Evolutionary conservation across 1,140 invertebrate species (phyloP), one percentile per base, ranked within the genome.

Genomic region (Hypothenemus hampei): DNA sequence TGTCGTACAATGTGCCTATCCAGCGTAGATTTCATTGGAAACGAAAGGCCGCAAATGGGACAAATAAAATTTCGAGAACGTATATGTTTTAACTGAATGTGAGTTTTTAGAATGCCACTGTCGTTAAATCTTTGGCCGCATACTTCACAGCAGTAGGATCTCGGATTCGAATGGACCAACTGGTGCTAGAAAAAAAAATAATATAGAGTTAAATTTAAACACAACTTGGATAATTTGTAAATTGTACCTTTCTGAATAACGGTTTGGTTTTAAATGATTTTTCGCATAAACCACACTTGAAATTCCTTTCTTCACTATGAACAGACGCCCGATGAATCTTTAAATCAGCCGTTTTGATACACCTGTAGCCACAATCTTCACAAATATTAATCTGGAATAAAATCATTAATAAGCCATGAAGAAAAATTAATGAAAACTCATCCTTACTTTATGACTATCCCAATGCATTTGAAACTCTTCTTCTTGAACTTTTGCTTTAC

Each of bases 181-280:
- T 69, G 13, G 72, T 70, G 36, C 69, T 70, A 0, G 18, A 4
- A 71, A 72, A 4, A 71, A 72, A 41, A 74, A 72, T 26, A 76
- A 72, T 21, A n/a, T n/a, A n/a, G n/a, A n/a, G n/a, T n/a, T n/a
- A n/a, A n/a, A n/a, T 73, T 73, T 5, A 10, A 43, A 3, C 21
- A 43, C 6, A 8, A 2, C 15, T 20, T 3, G 8, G 10, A 21
- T 22, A 22, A 8, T 4, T 43, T 21, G 11, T 23, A 22, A 11
- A 10, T 41, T 11, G 10, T 39, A 55, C 52, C 19, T 44, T 20
- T 26, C 31, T 37, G 3, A 53, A 24, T 33, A 44, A 37, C 26
- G 41, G 54, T 44, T 33, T 57, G n/a, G 24, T 51, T 55, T 46
- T 55, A 53, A 29, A 51, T 18, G 24, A 24, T 48, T 11, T 48